Conservation (phyloP, 2,113 vertebrate genomes). For the Hiodon tergisus region DNA sequence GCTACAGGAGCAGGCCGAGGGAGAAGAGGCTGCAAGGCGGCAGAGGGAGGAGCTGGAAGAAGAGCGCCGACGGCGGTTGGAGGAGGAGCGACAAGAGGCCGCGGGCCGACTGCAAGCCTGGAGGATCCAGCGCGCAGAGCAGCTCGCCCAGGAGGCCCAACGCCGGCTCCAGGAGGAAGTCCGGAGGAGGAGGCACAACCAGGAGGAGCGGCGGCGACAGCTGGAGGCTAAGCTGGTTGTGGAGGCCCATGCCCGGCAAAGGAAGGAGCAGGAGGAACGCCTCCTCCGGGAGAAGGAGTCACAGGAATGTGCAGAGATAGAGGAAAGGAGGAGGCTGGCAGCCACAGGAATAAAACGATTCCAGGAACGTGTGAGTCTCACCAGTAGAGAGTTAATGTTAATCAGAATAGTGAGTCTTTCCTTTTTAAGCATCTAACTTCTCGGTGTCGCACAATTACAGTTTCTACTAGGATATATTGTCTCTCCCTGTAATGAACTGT, state of each 20-base stretch:
- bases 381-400: not conserved
- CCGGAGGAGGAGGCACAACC: slow-evolving; percentile 53
- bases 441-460: too few relatives aligned
- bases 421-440: too few relatives aligned
- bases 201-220: slow-evolving; percentile 60
- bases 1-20: slow-evolving; percentile 60
- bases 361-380: slow-evolving; percentile 67
- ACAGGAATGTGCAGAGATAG: slow-evolving; percentile 56
- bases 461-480: too few relatives aligned
- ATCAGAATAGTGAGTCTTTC: too few relatives aligned
- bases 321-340: slow-evolving; percentile 61
- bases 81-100: slow-evolving; percentile 61
- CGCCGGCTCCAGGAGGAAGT: slow-evolving; percentile 60
- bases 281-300: slow-evolving; percentile 54
- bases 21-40: slow-evolving; percentile 41
- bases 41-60: slow-evolving; percentile 41
- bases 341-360: slow-evolving; percentile 65
- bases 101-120: slow-evolving; percentile 61
- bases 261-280: slow-evolving; percentile 64
- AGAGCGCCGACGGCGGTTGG: slow-evolving; percentile 54
- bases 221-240: slow-evolving; percentile 63
- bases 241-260: slow-evolving; percentile 62
- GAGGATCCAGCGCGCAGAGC: slow-evolving; percentile 65
- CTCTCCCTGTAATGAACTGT: too few relatives aligned
- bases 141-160: slow-evolving; percentile 56